Percentiles rank a stretch among this genome's conserved stretches.
Evolutionary conservation across 2,113 vertebrate species (phyloP).

Genomic region (Callithrix jacchus): DNA sequence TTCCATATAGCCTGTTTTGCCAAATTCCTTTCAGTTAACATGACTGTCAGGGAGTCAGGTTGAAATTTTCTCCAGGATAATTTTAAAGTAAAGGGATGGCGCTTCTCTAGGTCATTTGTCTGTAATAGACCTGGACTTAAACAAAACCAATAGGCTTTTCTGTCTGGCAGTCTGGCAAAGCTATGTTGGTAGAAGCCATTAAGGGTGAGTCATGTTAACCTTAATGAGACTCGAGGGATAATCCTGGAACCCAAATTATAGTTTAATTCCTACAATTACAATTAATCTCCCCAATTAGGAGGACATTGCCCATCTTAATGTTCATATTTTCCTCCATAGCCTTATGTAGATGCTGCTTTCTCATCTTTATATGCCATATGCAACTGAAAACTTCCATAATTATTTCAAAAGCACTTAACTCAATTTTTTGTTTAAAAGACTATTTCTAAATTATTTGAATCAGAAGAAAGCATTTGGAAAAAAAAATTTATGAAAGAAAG

Average conservation of each 20-base stretch:
- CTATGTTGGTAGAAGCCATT: slow-evolving; percentile 38
- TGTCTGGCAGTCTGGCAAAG: slow-evolving; percentile 50
- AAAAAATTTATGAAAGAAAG: not conserved
- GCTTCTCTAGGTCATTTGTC: not conserved
- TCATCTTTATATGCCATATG: not conserved
- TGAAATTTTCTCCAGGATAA: slow-evolving; percentile 41
- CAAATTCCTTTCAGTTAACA: not conserved
- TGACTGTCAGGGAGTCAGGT: not conserved
- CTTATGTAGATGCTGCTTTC: slow-evolving; percentile 18
- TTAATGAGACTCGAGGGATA: slow-evolving; percentile 58
- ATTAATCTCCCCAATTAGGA: slow-evolving; percentile 59
- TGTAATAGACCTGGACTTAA: slow-evolving; percentile 20
- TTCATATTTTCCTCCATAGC: not conserved
- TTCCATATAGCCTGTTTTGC: not conserved
- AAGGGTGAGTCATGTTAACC: slow-evolving; percentile 29
- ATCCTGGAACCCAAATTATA: slow-evolving; percentile 46
- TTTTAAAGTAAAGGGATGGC: slow-evolving; percentile 29
- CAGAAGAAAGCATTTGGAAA: not conserved
- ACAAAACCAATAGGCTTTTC: slow-evolving; percentile 5
- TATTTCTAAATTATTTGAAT: slow-evolving; percentile 25
- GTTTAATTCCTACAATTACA: slow-evolving; percentile 59
- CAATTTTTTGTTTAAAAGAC: not conserved
- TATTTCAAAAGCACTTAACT: not conserved
- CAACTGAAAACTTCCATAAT: not conserved
- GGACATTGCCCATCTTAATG: slow-evolving; percentile 10